These are phyloP conservation scores for Phataginus tricuspis DNA, from an alignment of 2,797 vertebrate genomes.

Conservation along the genomic window DNA sequence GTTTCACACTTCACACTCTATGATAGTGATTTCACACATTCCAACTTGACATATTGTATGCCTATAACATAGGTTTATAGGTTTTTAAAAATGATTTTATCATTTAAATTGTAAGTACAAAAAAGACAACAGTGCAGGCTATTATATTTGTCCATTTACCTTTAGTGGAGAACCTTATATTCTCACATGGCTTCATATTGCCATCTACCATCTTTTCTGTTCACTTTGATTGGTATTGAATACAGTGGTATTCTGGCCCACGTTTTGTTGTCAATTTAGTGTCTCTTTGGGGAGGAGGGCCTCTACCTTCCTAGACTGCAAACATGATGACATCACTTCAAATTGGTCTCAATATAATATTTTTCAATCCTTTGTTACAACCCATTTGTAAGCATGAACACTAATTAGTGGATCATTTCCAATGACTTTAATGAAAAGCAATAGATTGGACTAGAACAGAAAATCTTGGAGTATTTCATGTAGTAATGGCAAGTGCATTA, in stretches of 20 bases:
- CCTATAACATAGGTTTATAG: background rate
- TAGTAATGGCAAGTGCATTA: background rate
- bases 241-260: background rate
- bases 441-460: background rate
- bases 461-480: background rate
- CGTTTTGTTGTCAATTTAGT: background rate
- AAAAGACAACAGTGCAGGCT: background rate
- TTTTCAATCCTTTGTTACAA: background rate
- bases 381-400: background rate
- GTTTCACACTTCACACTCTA: background rate
- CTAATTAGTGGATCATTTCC: background rate
- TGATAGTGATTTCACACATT: background rate
- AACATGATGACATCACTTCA: too few species aligned
- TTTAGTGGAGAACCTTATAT: background rate
- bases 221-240: background rate
- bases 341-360: background rate
- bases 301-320: background rate
- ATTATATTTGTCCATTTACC: background rate
- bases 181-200: background rate
- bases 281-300: background rate
- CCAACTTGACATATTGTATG: background rate
- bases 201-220: background rate
- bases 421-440: background rate
- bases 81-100: background rate
- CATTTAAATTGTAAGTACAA: background rate